phyloP scores from a whole-genome alignment of 2,888 invertebrate species.

The Folsomia candida region DNA sequence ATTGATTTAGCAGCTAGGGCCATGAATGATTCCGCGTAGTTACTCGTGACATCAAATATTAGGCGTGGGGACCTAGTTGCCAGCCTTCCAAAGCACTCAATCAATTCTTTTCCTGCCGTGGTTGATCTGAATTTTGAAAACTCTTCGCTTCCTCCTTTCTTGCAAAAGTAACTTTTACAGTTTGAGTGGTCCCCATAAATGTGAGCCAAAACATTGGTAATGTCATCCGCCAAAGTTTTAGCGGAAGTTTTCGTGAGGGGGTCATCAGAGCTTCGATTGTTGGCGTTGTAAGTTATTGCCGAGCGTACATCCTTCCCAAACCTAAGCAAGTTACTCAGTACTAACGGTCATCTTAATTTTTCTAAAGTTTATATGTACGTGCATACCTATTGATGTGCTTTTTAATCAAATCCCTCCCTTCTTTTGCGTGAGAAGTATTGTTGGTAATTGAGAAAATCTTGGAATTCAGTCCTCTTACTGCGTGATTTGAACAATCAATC shows the following conservation, averaged over 20 bases:
- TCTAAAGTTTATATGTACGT: background rate
- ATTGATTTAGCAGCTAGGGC: background rate
- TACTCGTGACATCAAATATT: slow-evolving; percentile 11
- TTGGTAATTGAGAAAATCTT: slow-evolving; percentile 14
- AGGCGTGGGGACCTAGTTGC: slow-evolving; percentile 9
- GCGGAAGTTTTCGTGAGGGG: background rate
- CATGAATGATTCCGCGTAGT: slow-evolving; percentile 25
- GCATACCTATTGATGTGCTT: background rate
- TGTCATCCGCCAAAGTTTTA: slow-evolving; percentile 13
- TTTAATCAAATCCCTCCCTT: background rate
- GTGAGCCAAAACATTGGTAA: slow-evolving; percentile 26
- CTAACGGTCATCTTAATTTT: background rate
- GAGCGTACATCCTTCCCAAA: background rate
- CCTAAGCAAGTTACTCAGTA: background rate
- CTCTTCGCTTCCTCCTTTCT: background rate
- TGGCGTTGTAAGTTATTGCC: background rate
- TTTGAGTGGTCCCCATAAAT: slow-evolving; percentile 24
- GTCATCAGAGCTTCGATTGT: background rate
- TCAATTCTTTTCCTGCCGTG: background rate
- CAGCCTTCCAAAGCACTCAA: background rate
- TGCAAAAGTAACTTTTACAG: slow-evolving; percentile 24
- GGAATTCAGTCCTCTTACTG: slow-evolving; percentile 14
- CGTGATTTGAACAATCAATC: slow-evolving; percentile 33
- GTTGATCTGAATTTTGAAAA: background rate
- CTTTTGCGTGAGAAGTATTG: background rate